Base-by-base conservation (phyloP, 1,140 invertebrate species). In the Euwallacea fornicatus region DNA sequence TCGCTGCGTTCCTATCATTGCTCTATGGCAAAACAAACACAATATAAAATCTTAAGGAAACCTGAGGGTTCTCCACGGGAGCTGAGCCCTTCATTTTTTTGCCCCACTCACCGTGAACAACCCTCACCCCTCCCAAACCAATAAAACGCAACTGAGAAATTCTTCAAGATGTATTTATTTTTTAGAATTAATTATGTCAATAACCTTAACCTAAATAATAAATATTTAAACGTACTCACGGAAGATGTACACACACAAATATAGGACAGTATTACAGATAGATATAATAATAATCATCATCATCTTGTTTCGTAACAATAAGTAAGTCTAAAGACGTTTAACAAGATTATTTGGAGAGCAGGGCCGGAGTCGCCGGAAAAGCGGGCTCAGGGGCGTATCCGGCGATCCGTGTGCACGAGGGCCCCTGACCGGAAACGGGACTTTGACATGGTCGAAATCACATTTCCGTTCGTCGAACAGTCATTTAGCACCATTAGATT, bases 171-270 rank as follows among this genome's bases (percentile, higher is more conserved):
- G 9, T 50, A 50, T 50, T 11, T 33, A 33, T 33, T 50, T 50
- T 50, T 10, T 50, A 50, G 46, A 50, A 15, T 75, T 75, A 77
- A 73, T 76, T 71, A 77, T 78, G 73, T 75, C 75, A 54, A 69
- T 78, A 65, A 73, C 73, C 68, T 74, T 75, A 76, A 63, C 68
- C 70, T 76, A 72, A 74, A 73, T 71, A 71, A 64, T 70, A 50
- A 56, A 13, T 56, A 70, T 64, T 70, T 53, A 71, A 71, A 75
- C 65, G 46, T 77, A 75, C 75, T 77, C 76, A 80, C 76, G 74
- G 76, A 78, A 79, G 79, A 81, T 74, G 76, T 80, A 79, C 79
- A 81, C 80, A 79, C 79, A 81, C 75, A 80, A 80, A 79, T 80
- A 78, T 79, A 80, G 78, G 78, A 81, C 80, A 81, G 77, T 81